Evolutionary conservation across 2,888 invertebrate genomes (phyloP).

Genomic region (Allacma fusca): DNA sequence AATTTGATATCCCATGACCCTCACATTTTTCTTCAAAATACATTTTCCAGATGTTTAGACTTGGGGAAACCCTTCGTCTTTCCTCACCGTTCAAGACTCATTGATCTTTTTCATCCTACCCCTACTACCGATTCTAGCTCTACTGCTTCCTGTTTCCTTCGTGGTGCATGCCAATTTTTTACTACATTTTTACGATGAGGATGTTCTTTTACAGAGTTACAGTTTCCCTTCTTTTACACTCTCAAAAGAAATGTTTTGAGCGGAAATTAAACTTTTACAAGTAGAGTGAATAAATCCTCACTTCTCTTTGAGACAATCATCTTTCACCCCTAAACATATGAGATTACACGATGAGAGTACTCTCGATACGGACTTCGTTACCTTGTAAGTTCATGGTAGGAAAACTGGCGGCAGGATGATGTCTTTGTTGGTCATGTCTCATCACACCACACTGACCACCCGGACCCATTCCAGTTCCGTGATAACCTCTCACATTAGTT

Average conservation of each 20-base stretch:
- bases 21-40: conserved; percentile 4
- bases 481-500: conserved; percentile 61
- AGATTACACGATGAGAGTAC: no score
- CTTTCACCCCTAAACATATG: no score
- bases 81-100: conserved; percentile 26
- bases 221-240: background rate
- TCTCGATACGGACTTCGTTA: conserved; percentile 28
- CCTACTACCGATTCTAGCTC: background rate
- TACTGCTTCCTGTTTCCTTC: background rate
- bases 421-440: conserved; percentile 62
- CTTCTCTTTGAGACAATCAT: background rate
- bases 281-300: background rate
- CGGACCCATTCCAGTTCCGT: conserved; percentile 60
- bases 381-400: conserved; percentile 62
- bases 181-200: background rate
- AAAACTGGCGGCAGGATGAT: conserved; percentile 60
- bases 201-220: no score
- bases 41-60: conserved; percentile 9
- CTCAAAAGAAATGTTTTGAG: background rate
- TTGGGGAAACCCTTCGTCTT: conserved; percentile 15
- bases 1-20: conserved; percentile 4
- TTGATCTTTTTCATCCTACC: conserved; percentile 7
- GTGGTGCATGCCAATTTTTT: conserved; percentile 4
- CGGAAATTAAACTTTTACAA: background rate
- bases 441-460: conserved; percentile 61